phyloP scores from a whole-genome alignment of 1,140 invertebrate species.

The Venustaconcha ellipsiformis region DNA sequence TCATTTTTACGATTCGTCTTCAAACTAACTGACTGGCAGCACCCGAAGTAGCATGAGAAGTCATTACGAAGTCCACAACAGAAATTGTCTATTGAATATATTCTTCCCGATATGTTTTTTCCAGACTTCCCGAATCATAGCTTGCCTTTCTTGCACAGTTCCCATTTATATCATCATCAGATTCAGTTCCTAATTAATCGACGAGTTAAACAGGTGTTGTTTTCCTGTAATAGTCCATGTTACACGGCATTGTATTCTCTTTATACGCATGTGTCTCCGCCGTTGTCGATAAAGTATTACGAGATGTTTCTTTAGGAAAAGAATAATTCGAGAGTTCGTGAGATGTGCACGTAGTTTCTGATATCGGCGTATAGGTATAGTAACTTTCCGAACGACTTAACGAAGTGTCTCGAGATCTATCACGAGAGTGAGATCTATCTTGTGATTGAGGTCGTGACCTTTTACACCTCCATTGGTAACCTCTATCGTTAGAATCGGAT shows the following conservation, averaged over 20 bases:
- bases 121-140: too few relatives aligned
- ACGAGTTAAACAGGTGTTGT: conserved; percentile 53
- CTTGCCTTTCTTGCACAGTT: too few relatives aligned
- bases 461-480: conserved; percentile 47
- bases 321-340: conserved; percentile 67
- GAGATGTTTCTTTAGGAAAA: conserved; percentile 58
- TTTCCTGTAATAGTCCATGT: conserved; percentile 52
- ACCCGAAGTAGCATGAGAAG: too few relatives aligned
- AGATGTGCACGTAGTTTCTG: conserved; percentile 55
- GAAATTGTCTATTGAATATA: too few relatives aligned
- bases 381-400: conserved; percentile 65
- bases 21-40: too few relatives aligned
- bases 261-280: conserved; percentile 59
- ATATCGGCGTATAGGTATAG: conserved; percentile 67
- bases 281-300: conserved; percentile 65
- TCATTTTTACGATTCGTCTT: too few relatives aligned
- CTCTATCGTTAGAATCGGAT: conserved; percentile 41
- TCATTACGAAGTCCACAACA: too few relatives aligned
- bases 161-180: too few relatives aligned
- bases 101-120: too few relatives aligned
- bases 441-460: conserved; percentile 47
- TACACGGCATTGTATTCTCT: conserved; percentile 31
- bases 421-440: conserved; percentile 56
- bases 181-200: not conserved
- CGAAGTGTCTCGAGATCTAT: conserved; percentile 62